These are phyloP conservation scores for Spicauda simplicius DNA, from an alignment of 2,888 invertebrate genomes.

Conservation along the genomic window DNA sequence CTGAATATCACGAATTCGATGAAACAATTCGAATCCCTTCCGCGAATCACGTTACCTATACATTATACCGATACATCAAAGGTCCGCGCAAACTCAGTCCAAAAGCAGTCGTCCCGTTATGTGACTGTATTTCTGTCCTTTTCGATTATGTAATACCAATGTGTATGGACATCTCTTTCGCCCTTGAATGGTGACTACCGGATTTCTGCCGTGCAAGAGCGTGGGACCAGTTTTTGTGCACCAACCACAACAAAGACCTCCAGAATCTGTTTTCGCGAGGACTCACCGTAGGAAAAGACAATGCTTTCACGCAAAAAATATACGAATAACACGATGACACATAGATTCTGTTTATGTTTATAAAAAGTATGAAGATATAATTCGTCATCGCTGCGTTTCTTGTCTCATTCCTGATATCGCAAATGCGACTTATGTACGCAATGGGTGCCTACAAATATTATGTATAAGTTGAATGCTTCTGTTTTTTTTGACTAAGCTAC, in stretches of 20 bases:
- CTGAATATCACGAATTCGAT: conserved; percentile 50
- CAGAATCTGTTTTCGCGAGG: conserved; percentile 46
- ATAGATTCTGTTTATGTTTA: background rate
- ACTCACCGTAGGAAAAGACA: conserved; percentile 41
- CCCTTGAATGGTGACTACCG: conserved; percentile 75
- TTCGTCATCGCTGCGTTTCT: background rate
- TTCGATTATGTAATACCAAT: conserved; percentile 44
- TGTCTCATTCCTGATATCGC: background rate
- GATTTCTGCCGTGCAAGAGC: conserved; percentile 62
- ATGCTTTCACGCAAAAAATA: conserved; percentile 32
- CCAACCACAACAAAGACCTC: conserved; percentile 51
- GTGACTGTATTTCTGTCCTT: conserved; percentile 57
- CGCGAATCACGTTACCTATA: conserved; percentile 55
- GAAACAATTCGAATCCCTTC: conserved; percentile 52
- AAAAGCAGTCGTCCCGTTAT: conserved; percentile 71
- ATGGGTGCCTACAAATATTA: background rate
- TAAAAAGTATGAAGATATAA: background rate
- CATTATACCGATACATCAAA: conserved; percentile 53
- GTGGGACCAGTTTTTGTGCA: conserved; percentile 76
- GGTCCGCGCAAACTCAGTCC: conserved; percentile 49
- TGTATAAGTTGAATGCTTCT: too few relatives aligned
- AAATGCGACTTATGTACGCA: background rate
- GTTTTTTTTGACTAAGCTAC: too few relatives aligned
- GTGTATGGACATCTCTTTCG: conserved; percentile 57
- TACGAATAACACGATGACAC: conserved; percentile 23